Evolutionary conservation across 2,888 invertebrate genomes (phyloP), one percentile per base, ranked within the genome.

Genomic region (Drosophila colorata): DNA sequence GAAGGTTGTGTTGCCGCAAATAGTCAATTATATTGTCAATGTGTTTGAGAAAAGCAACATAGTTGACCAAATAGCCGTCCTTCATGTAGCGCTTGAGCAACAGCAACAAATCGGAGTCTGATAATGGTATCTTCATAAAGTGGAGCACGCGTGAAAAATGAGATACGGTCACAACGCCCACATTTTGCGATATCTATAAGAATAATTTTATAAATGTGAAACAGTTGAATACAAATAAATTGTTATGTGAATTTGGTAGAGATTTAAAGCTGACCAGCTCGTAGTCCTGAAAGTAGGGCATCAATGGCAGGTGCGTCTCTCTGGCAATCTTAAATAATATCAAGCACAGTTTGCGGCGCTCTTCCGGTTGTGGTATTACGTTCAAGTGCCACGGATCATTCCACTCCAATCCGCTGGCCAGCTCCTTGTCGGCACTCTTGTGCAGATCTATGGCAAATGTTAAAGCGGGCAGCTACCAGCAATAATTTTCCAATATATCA

Each of bases 61-160:
- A 97, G 92, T 96, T 96, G 1, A 97, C 92, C 23, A 96, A 95
- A 91, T 96, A 96, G 2, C 95, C 94, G 91, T 96, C 95, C 89
- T 95, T 96, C 81, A 96, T 93, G 91, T 95, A 97, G 80, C 95
- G 94, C 81, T 96, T 95, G 58, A 96, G 93, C 13, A 97, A 92
- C 46, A 97, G 92, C 82, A 95, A 93, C 91, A 96, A 96, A 92
- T 97, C 96, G 16, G 95, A 94, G 1, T 95, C 93, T 0, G 95
- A 95, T 16, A 96, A 92, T 28, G 94, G 92, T 67, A 96, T 94
- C 53, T 95, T 95, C 87, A 96, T 92, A 91, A 95, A 96, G 86
- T 94, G 94, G 14, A 97, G 92, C 61, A 97, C 94, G 66, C 96
- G 94, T 0, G 95, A 95, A 90, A 97, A 96, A 91, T 96, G 96